Conservation (phyloP, 2,113 vertebrate genomes). For the Limanda limanda region DNA sequence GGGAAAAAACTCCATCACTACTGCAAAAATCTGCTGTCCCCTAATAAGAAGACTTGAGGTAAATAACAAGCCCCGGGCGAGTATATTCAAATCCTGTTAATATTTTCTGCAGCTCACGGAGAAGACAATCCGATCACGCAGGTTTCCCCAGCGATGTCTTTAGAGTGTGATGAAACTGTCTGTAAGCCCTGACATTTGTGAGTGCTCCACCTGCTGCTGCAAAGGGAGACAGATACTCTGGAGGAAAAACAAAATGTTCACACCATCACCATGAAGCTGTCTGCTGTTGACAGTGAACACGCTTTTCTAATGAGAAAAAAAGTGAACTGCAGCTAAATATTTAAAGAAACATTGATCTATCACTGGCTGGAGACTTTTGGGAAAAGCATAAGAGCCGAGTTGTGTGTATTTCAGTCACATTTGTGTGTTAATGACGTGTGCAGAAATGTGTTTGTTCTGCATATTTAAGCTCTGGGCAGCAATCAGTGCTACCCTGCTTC, state of each 20-base stretch:
- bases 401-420: not conserved
- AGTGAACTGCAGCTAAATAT: not conserved
- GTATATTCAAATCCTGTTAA: not conserved
- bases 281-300: not conserved
- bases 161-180: not conserved
- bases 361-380: not conserved
- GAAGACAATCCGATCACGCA: not conserved
- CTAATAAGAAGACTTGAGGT: not conserved
- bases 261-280: not conserved
- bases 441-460: slow-evolving; percentile 10
- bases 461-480: slow-evolving; percentile 10
- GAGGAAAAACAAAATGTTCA: not conserved
- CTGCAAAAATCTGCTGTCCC: not conserved
- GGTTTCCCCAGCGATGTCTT: not conserved
- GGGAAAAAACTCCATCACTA: too few relatives aligned
- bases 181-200: not conserved
- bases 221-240: not conserved
- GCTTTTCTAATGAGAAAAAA: not conserved
- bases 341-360: too few relatives aligned
- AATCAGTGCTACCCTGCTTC: not conserved
- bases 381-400: too few relatives aligned
- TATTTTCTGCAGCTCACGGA: not conserved
- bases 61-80: not conserved
- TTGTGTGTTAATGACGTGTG: slow-evolving; percentile 9
- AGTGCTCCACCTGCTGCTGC: not conserved